Base-by-base conservation (phyloP, 2,113 vertebrate species). In the Pelobates fuscus region DNA sequence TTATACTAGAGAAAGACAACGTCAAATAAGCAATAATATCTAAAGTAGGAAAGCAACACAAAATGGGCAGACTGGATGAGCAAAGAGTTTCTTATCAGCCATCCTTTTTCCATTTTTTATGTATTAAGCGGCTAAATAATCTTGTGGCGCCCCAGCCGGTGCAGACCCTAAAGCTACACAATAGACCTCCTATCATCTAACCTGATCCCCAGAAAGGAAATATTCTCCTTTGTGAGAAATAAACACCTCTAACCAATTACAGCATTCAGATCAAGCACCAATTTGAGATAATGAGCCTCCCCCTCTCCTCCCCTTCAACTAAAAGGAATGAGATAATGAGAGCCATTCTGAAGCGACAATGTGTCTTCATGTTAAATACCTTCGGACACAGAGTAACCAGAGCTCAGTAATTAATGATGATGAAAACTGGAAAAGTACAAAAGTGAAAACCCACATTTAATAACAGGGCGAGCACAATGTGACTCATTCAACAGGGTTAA, bases 181-280 rank as follows among this genome's bases (percentile, higher is more conserved):
- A 54, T 63, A 66, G 71, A 57, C 23, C 59, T 58, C 23, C 46
- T 30, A 29, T 30, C 72, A 71, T 71, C 37, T 59, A 60, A 61
- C 68, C 72, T 12, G 2, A 65, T 29, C 20, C 52, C 55, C 55
- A 6, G 64, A 67, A 76, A 76, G 72, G 49, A 67, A 49, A 76
- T 67, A 23, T 30, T 60, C 54, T 26, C 43, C 25, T 32, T 44
- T 67, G 37, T 24, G 54, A 32, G 41, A 58, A 76, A 67, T 49
- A 7, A 37, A 49, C 52, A 66, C 73, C 63, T 59, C 6, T 15
- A 46, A 57, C 52, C 64, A 61, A 44, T 71, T 60, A 71, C 55
- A 27, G 55, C 37, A 70, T 71, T 71, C 55, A 71, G 17, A 71
- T 41, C 67, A 18, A 66, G 62, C 72, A 67, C 49, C 72, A 59